A percentile compares a stretch with the other conserved stretches of the same genome.
These are phyloP conservation scores for Sminthurides aquaticus DNA, from an alignment of 2,888 invertebrate genomes.

Conservation along the genomic window DNA sequence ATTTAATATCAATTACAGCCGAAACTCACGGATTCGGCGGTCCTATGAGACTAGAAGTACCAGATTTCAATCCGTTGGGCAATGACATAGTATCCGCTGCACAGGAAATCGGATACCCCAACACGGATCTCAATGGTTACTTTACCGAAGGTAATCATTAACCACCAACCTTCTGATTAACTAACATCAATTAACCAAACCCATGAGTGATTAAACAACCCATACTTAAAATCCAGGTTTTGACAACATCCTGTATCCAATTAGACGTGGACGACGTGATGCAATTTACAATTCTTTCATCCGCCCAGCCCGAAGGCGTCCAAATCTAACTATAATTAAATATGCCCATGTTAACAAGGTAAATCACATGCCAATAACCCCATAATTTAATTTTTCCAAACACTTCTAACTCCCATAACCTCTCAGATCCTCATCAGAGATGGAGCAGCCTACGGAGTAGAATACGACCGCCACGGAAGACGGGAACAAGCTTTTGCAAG, in stretches of 20 bases:
- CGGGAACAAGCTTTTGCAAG: conserved; percentile 1
- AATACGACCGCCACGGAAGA: conserved; percentile 5
- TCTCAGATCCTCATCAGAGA: no score
- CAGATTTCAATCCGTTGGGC: conserved; percentile 54
- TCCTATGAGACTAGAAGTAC: conserved; percentile 46
- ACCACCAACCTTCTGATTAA: background rate
- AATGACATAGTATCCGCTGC: conserved; percentile 55
- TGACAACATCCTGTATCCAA: conserved; percentile 9
- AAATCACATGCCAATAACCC: background rate
- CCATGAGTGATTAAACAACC: background rate
- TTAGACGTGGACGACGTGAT: conserved; percentile 21
- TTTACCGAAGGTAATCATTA: conserved; percentile 46
- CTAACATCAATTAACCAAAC: background rate
- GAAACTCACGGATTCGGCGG: conserved; percentile 34
- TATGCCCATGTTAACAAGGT: conserved; percentile 38
- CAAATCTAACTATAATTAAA: conserved; percentile 37
- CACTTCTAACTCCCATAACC: no score
- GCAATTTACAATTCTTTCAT: conserved; percentile 32
- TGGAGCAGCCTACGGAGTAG: conserved; percentile 13
- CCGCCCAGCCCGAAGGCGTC: conserved; percentile 28
- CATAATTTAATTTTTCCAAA: background rate
- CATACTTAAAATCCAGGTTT: conserved; percentile 6
- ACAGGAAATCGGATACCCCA: conserved; percentile 53
- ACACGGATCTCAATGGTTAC: conserved; percentile 50
- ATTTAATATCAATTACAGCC: background rate